Conservation (phyloP, 2,797 vertebrate species). For the Tapera naevia region DNA sequence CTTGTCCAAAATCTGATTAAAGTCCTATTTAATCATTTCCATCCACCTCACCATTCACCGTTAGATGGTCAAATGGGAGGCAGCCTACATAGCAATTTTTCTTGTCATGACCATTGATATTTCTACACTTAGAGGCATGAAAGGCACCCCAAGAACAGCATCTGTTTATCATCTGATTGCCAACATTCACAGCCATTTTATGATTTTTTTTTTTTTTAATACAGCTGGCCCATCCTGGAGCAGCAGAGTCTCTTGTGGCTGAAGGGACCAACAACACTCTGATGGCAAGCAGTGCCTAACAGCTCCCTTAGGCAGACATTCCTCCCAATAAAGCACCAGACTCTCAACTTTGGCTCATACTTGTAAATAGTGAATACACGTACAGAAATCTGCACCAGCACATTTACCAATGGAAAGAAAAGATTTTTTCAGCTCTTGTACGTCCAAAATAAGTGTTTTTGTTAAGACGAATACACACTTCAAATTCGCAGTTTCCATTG, state of each 20-base stretch:
- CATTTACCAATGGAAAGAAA: not conserved
- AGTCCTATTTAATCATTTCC: not conserved
- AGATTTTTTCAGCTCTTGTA: not conserved
- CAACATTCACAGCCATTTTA: not conserved
- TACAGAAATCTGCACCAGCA: not conserved
- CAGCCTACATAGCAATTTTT: not conserved
- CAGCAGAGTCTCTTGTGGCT: not conserved
- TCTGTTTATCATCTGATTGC: not conserved
- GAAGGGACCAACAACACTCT: rapidly evolving
- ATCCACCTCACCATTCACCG: rapidly evolving
- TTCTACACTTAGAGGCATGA: not conserved
- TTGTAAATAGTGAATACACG: not conserved
- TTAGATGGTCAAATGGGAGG: not conserved
- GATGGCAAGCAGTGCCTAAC: not conserved
- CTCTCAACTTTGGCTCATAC: not conserved
- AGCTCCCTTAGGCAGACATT: not conserved
- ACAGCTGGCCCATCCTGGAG: not conserved
- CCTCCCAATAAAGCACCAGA: not conserved
- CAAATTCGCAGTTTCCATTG: not conserved
- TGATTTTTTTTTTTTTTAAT: not conserved
- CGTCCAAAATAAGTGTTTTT: not conserved
- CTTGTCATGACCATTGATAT: not conserved
- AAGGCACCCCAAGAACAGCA: not conserved
- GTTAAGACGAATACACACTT: rapidly evolving
- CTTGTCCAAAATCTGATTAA: not conserved